Evolutionary conservation across 2,797 vertebrate species (phyloP).

Genomic region (Microctenopoma lineatum): DNA sequence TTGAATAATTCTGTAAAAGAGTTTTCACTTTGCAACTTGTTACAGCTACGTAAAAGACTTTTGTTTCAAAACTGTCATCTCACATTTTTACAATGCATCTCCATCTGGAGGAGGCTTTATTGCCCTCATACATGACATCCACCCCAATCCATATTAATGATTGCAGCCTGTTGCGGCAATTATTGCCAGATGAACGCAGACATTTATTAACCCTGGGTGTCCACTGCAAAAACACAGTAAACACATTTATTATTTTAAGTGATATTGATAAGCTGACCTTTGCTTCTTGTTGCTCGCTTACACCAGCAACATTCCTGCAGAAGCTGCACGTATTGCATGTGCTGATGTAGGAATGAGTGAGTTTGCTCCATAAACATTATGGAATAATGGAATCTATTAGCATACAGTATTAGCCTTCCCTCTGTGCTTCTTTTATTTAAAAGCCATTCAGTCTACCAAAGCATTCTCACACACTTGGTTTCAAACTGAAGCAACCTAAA

Average conservation of each 20-base stretch:
- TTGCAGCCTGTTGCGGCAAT: constrained; percentile 44
- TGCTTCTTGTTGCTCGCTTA: constrained; percentile 9
- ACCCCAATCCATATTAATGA: constrained; percentile 67
- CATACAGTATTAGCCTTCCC: constrained; percentile 55
- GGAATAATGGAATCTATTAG: constrained; percentile 35
- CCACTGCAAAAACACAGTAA: constrained; percentile 50
- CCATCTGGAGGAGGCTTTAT: constrained; percentile 20
- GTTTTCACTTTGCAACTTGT: not conserved
- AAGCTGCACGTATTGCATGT: constrained; percentile 27
- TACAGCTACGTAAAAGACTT: not conserved
- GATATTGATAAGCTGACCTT: constrained; percentile 59
- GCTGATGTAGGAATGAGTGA: constrained; percentile 25
- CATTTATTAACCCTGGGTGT: constrained; percentile 64
- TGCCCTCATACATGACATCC: constrained; percentile 39
- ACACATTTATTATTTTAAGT: constrained; percentile 68
- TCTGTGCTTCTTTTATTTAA: constrained; percentile 49
- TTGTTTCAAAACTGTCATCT: not conserved
- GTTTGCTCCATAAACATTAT: too few species aligned
- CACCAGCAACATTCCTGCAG: constrained; percentile 27
- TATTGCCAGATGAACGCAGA: constrained; percentile 64
- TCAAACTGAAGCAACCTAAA: constrained; percentile 18
- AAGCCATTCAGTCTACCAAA: constrained; percentile 40
- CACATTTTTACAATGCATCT: constrained; percentile 5
- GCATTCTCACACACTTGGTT: constrained; percentile 32
- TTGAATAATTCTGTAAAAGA: not conserved